Base-by-base conservation (phyloP, 2,888 invertebrate genomes). In the Andrena haemorrhoa region DNA sequence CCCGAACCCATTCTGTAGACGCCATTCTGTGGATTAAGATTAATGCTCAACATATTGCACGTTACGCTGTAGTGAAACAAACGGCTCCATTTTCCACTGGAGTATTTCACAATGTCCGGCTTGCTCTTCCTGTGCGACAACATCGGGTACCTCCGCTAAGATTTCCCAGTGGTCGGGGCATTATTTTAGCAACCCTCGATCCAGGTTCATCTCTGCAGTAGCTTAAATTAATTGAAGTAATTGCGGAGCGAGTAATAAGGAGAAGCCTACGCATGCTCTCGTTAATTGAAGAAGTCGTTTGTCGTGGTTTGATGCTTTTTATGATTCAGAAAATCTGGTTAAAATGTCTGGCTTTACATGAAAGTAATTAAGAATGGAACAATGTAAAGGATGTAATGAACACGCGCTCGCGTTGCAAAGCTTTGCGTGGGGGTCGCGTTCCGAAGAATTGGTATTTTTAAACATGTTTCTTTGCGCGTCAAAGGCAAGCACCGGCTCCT, bases 291-390 rank as follows among this genome's bases (percentile, higher is more conserved):
- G 0, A 16, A 16, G 41, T 41, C 41, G 41, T 16, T 41, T 41
- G 41, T 16, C 41, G 16, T 12, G 41, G 41, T 16, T 41, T 41
- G 16, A 41, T 41, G 41, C 16, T 16, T 41, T 16, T 4, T 41
- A 0, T 41, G 41, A 41, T 41, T 16, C 41, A 41, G 41, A 41
- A 16, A 41, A 16, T 16, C 41, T 41, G 12, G 4, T 12, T 41
- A 12, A 41, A 41, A 41, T 41, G 12, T 10, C 41, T 41, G 41
- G 12, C 41, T 41, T 41, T 16, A 41, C 5, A 16, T 5, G 41
- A 41, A 12, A 41, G 4, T 74, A 78, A 78, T 78, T 78, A 66
- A 61, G 31, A 61, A n/a, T 2, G 35, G 51, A 41, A 47, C n/a
- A 20, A 20, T 8, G n/a, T 23, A 75, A 53, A 66, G 41, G 29